Evolutionary conservation across 2,888 invertebrate genomes (phyloP), one percentile per base, ranked within the genome.

Genomic region (Lysandra coridon): DNA sequence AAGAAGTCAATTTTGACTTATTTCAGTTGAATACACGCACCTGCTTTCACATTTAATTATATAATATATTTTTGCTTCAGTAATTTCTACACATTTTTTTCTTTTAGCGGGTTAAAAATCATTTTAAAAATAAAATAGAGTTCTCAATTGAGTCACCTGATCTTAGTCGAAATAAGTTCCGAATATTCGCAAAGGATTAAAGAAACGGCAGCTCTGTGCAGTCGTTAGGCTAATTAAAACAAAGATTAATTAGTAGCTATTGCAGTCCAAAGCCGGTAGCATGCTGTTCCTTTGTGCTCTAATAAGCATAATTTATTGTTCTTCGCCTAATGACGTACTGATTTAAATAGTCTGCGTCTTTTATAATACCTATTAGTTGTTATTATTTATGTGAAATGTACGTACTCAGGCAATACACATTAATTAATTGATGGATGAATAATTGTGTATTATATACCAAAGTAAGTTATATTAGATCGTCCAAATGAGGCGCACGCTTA

Each of bases 221-320:
- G 87, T 86, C 85, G 87, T 88, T 86, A 86, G 87, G 86, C 89
- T 91, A 92, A 92, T 92, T 92, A 92, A 91, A 89, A 87, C 82
- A 83, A 85, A 90, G 90, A 92, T 92, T 92, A 92, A 92, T 92
- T 91, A 91, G 89, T 90, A 79, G 79, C 75, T 79, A 90, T 89
- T 91, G 88, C 88, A 88, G 88, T 86, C 86, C 86, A 86, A 86
- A 88, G 85, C 85, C 83, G 83, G 84, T 86, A 84, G 80, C 80
- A 69, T 79, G 82, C 80, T 81, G 80, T 80, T 78, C 62, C 81
- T 81, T 80, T 87, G 85, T 88, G 84, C 82, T 80, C 81, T 85
- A 76, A 76, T 76, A 53, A 76, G 76, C 33, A 76, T 76, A 76
- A 76, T 76, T 76, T 76, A 76, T 76, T 76, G 76, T 76, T 76